Evolutionary conservation across 2,113 vertebrate genomes (phyloP).

Genomic region (Copsychus sechellarum): DNA sequence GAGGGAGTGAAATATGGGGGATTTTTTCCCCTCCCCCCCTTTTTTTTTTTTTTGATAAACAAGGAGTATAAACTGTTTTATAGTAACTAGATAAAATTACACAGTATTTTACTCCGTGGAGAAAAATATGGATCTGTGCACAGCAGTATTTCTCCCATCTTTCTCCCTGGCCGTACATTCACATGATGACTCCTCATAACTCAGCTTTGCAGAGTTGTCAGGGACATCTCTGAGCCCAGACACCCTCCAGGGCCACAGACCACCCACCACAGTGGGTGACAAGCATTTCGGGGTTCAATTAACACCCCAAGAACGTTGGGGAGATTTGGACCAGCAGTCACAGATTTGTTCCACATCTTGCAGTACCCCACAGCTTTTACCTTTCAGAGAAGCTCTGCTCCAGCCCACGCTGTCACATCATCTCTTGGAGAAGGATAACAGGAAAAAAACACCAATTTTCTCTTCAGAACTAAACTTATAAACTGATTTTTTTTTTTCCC

Average conservation of each 20-base stretch:
- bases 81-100: conserved; percentile 44
- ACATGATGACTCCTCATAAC: not conserved
- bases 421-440: not conserved
- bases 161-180: conserved; percentile 7
- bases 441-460: not conserved
- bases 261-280: not conserved
- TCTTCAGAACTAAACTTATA: not conserved
- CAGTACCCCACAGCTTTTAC: not conserved
- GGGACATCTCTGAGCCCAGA: not conserved
- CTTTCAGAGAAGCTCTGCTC: not conserved
- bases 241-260: not conserved
- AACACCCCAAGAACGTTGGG: not conserved
- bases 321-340: not conserved
- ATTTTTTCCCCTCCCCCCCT: fast-evolving
- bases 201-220: not conserved
- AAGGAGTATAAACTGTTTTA: conserved; percentile 45
- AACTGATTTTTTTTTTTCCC: not conserved
- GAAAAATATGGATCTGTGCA: not conserved
- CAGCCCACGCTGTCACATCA: not conserved
- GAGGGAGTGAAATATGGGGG: conserved; percentile 24
- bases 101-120: conserved; percentile 43
- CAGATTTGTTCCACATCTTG: not conserved
- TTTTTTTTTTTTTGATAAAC: not conserved
- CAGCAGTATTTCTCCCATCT: not conserved
- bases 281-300: not conserved